Evolutionary conservation across 2,888 invertebrate genomes (phyloP).

Genomic region (Sarcophaga variegata): DNA sequence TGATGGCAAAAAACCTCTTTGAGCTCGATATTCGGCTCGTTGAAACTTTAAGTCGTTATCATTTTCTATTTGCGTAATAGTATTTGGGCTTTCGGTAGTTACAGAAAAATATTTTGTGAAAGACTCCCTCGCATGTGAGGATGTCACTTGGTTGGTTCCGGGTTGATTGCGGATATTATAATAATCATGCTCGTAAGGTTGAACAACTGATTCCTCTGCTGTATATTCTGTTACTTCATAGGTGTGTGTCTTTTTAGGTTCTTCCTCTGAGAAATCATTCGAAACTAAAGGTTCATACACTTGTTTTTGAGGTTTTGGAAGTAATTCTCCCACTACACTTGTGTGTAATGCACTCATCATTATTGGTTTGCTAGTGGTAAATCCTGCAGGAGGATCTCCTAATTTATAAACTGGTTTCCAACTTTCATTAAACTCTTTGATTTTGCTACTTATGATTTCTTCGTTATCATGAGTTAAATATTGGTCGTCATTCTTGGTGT

Average conservation of each 20-base stretch:
- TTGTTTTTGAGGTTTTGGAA: slow-evolving; percentile 76
- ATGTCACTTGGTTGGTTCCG: background rate
- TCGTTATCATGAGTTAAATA: slow-evolving; percentile 57
- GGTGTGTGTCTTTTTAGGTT: slow-evolving; percentile 63
- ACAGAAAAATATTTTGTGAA: background rate
- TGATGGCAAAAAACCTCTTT: slow-evolving; percentile 28
- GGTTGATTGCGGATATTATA: background rate
- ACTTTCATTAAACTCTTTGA: slow-evolving; percentile 76
- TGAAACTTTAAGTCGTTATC: background rate
- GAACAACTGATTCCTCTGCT: slow-evolving; percentile 75
- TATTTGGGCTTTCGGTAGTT: slow-evolving; percentile 30
- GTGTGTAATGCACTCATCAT: slow-evolving; percentile 77
- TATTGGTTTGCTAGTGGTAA: slow-evolving; percentile 73
- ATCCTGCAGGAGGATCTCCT: slow-evolving; percentile 62
- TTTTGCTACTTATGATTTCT: slow-evolving; percentile 74
- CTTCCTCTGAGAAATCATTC: slow-evolving; percentile 69
- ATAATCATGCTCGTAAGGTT: slow-evolving; percentile 54
- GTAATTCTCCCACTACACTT: slow-evolving; percentile 72
- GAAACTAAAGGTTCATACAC: slow-evolving; percentile 49
- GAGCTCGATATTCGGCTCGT: slow-evolving; percentile 31
- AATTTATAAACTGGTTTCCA: slow-evolving; percentile 78
- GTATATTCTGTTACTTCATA: slow-evolving; percentile 80
- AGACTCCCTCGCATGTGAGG: background rate
- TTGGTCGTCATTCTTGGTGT: background rate
- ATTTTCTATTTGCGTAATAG: slow-evolving; percentile 27